These are phyloP conservation scores for Scaptomyza polygonia DNA, from an alignment of 2,888 invertebrate genomes.

Conservation along the genomic window DNA sequence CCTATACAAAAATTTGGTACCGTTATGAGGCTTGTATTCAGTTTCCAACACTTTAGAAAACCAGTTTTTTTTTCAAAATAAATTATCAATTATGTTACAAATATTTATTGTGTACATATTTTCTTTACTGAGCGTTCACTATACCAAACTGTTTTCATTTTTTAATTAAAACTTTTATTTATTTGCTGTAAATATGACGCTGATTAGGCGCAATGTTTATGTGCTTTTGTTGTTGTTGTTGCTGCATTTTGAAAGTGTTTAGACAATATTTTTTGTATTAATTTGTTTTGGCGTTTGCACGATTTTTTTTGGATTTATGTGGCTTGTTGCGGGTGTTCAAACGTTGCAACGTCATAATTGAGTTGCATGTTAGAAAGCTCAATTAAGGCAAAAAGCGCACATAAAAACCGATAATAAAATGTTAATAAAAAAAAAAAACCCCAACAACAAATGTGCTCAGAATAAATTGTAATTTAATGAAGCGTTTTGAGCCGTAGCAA, in stretches of 20 bases:
- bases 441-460: constrained; percentile 47
- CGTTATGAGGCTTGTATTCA: not conserved
- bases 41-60: constrained; percentile 1
- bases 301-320: constrained; percentile 40
- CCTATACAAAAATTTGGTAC: constrained; percentile 12
- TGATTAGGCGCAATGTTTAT: constrained; percentile 12
- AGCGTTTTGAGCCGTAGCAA: constrained; percentile 40
- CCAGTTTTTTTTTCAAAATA: not conserved
- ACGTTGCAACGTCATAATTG: constrained; percentile 35
- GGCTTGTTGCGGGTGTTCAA: constrained; percentile 37
- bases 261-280: constrained; percentile 26
- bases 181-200: constrained; percentile 33
- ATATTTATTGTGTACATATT: constrained; percentile 1
- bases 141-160: constrained; percentile 1
- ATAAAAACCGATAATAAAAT: constrained; percentile 25
- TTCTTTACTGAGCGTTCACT: constrained; percentile 12
- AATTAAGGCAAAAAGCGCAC: constrained; percentile 37
- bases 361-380: constrained; percentile 51
- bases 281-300: constrained; percentile 31
- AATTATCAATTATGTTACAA: not conserved
- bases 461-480: constrained; percentile 53
- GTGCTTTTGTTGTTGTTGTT: constrained; percentile 28
- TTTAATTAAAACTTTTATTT: constrained; percentile 6
- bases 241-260: constrained; percentile 65
- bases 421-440: constrained; percentile 8